These are phyloP conservation scores for Drosophila mayri DNA, from an alignment of 1,140 invertebrate genomes.

Conservation along the genomic window DNA sequence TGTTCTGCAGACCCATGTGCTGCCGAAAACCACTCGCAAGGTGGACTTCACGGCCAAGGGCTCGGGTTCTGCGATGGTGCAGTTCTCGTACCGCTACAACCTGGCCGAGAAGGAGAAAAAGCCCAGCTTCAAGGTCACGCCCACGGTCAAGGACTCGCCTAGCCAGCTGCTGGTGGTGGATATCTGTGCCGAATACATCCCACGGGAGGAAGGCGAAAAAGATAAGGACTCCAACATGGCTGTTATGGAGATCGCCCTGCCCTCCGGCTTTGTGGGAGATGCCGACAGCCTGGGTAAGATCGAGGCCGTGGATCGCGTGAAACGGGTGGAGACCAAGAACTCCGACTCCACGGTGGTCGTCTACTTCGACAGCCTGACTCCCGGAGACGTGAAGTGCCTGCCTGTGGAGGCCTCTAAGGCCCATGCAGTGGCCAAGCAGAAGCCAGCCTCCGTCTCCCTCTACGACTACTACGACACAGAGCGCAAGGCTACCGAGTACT, in stretches of 20 bases:
- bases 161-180: constrained; percentile 90
- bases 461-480: constrained; percentile 97
- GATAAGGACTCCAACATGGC: constrained; percentile 91
- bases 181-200: constrained; percentile 88
- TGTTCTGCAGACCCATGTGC: constrained; percentile 85
- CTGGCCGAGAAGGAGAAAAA: constrained; percentile 92
- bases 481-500: constrained; percentile 90
- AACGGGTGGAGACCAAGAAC: constrained; percentile 91
- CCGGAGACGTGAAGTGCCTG: constrained; percentile 90
- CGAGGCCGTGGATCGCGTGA: constrained; percentile 64
- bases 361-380: constrained; percentile 93
- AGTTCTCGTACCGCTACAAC: constrained; percentile 93
- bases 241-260: constrained; percentile 93
- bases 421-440: constrained; percentile 93
- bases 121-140: constrained; percentile 92
- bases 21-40: constrained; percentile 63
- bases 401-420: constrained; percentile 93
- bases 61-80: constrained; percentile 91
- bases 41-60: constrained; percentile 89
- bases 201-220: constrained; percentile 35
- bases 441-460: constrained; percentile 93
- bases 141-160: constrained; percentile 90
- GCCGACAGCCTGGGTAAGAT: constrained; percentile 61
- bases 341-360: constrained; percentile 91
- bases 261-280: constrained; percentile 91